These are phyloP conservation scores for Amphimallon solstitiale DNA, from an alignment of 2,888 invertebrate species.

Conservation along the genomic window DNA sequence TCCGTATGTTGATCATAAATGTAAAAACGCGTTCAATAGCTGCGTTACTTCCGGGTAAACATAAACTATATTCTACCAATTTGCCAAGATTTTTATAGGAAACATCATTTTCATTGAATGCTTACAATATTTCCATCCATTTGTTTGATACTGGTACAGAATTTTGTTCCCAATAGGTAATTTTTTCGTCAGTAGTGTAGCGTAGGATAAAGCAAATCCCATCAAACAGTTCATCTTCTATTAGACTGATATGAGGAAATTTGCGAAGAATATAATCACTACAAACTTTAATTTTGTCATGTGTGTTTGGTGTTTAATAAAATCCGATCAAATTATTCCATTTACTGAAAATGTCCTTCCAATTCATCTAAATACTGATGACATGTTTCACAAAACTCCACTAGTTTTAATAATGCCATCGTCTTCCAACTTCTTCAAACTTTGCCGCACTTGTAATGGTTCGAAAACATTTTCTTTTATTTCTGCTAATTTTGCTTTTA, in stretches of 20 bases:
- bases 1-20: no score
- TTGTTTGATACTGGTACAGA: constrained; percentile 15
- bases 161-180: neutral
- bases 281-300: constrained; percentile 1
- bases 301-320: neutral
- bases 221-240: constrained; percentile 24
- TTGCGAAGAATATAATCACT: constrained; percentile 15
- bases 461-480: constrained; percentile 7
- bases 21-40: no score
- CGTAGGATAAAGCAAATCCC: neutral
- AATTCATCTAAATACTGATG: constrained; percentile 18
- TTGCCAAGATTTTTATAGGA: neutral
- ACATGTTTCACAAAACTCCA: constrained; percentile 11
- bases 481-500: no score
- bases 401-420: constrained; percentile 4
- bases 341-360: constrained; percentile 8
- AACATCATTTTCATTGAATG: constrained; percentile 12
- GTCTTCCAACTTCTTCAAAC: constrained; percentile 8
- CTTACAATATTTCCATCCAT: neutral
- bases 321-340: constrained; percentile 5
- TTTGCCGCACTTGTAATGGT: neutral
- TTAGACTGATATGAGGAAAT: constrained; percentile 7
- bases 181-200: constrained; percentile 3
- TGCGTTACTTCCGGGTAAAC: no score
- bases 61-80: no score